phyloP scores from a whole-genome alignment of 2,113 vertebrate genomes.

The Jacana jacana region DNA sequence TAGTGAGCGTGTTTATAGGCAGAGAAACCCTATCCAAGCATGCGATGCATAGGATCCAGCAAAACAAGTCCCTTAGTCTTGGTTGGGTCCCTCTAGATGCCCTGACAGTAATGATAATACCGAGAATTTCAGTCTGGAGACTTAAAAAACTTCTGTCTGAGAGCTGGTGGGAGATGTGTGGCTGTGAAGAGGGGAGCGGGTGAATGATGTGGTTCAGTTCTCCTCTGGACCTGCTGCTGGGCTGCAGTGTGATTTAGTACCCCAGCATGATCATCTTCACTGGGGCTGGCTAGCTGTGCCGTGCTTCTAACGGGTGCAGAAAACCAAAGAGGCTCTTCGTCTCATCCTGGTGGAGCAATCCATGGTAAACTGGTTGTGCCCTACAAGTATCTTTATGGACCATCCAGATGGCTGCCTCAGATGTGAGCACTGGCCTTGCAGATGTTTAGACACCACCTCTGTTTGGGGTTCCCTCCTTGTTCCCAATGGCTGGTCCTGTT shows the following conservation, averaged over 20 bases:
- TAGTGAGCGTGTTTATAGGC: not conserved
- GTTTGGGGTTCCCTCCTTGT: not conserved
- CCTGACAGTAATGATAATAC: not conserved
- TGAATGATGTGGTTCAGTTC: not conserved
- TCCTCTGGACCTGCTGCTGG: not conserved
- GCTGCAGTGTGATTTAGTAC: not conserved
- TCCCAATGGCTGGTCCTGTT: not conserved
- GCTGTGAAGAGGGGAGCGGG: not conserved
- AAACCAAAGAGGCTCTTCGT: not conserved
- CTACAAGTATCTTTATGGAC: not conserved
- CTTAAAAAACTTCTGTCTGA: not conserved
- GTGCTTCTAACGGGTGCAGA: not conserved
- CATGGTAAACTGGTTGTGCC: not conserved
- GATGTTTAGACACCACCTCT: not conserved
- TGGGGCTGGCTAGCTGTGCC: not conserved
- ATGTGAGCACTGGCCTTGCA: not conserved
- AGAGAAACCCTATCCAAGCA: not conserved
- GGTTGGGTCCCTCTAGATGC: not conserved
- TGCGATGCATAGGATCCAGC: not conserved
- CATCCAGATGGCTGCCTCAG: not conserved
- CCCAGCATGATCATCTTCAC: not conserved
- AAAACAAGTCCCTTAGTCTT: conserved; percentile 23
- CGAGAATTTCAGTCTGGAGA: not conserved
- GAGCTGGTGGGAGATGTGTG: not conserved
- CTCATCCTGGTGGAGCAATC: not conserved